Base-by-base conservation (phyloP, 92 coral and sea anemone species). In the Plumapathes pennacea region DNA sequence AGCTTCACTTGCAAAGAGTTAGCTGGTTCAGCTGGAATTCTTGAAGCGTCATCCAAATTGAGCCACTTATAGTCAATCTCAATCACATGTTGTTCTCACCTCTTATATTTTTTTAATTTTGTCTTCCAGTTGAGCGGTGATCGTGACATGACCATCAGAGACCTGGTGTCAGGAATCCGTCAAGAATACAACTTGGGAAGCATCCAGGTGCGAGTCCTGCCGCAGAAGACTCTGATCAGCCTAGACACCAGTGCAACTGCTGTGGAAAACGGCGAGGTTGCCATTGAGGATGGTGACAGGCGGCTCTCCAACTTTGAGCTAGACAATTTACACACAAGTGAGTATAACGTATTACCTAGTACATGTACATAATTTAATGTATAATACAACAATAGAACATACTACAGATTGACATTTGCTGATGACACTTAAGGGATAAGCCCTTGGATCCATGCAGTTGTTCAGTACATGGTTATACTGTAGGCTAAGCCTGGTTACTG, bases 261-360 rank as follows among this genome's bases (percentile, higher is more conserved):
- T n/a, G 72, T 87, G 1, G 96, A 87, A 64, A 83, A 87, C 55
- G 89, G 86, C 5, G 96, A 87, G 47, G 83, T 87, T 30, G 90
- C 90, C 27, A 87, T 87, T 34, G 96, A 87, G 63, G 89, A 78
- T 58, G 85, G 54, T 25, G 83, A 87, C 42, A 75, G 81, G 53
- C 72, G 68, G 69, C 59, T 87, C 83, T 87, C 90, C 29, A 87
- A 87, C 73, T 87, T 87, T 69, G 90, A 87, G 62, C 80, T 87
- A 19, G 96, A 87, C 60, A 82, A 87, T 63, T 43, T 87, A 4
- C 85, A 87, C 50, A 47, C 81, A 58, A 87, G 90, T 87, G 67
- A 67, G 96, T 66, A 23, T 0, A 19, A n/a, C n/a, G n/a, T n/a
- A n/a, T n/a, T n/a, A n/a, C n/a, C n/a, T n/a, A n/a, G n/a, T n/a